Evolutionary conservation across 1,140 invertebrate species (phyloP), one percentile per base, ranked within the genome.

Genomic region (Drosophila varians): DNA sequence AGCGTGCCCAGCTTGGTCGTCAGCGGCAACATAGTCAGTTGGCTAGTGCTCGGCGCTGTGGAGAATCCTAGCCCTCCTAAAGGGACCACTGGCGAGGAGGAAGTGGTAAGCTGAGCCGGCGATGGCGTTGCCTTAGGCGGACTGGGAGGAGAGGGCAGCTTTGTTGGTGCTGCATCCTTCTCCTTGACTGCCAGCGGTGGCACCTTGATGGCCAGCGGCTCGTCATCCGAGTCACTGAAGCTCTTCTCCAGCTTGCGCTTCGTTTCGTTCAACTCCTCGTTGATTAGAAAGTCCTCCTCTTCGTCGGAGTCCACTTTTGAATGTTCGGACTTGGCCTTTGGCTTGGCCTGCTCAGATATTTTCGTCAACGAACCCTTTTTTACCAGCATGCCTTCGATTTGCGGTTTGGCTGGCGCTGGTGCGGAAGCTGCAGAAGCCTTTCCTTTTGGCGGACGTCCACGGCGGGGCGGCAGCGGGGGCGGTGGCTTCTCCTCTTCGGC

Each of bases 141-240:
- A 42, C 38, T 42, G 6, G 38, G 36, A 28, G 28, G 31, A 40
- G 34, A 40, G 26, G 58, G 19, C n/a, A 69, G 18, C 47, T 72
- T 60, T 0, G 60, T 8, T 6, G 73, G 8, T 23, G 40, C 6
- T 9, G 42, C 53, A 38, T 64, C 55, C 46, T 25, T 80, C 21
- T 58, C 72, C 54, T 55, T 80, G 19, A 52, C 38, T 25, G 64
- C 70, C 74, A 49, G 88, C 70, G 8, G 75, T n/a, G 86, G 91
- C 57, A 93, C 77, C 77, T 93, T 93, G 11, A 90, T 90, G 31
- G 92, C 92, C 45, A 94, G 61, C 16, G 93, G 93, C 76, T 94
- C 93, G 72, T 94, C 93, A 79, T 94, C 93, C 11, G 93, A 93
- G 78, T 93, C 93, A 76, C 92, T 93, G 48, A 93, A 93, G 69